phyloP scores from a whole-genome alignment of 2,113 vertebrate species.

The Lathamus discolor region DNA sequence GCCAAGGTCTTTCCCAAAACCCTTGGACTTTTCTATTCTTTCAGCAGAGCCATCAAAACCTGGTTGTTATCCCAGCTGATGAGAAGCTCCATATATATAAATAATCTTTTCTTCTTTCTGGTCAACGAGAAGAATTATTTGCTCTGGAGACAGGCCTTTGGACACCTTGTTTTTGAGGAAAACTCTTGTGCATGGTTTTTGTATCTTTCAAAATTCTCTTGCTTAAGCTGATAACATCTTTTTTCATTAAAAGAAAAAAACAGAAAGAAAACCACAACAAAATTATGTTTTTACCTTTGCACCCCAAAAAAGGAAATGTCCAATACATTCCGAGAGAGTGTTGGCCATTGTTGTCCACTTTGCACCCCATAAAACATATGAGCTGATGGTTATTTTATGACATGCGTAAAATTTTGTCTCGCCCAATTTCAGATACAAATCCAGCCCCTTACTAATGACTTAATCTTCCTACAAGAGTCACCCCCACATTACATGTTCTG shows the following conservation, averaged over 20 bases:
- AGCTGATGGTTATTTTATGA: background rate
- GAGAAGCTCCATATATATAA: background rate
- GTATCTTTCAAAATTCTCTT: background rate
- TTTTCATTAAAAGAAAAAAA: no score
- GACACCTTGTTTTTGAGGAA: background rate
- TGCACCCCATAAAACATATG: background rate
- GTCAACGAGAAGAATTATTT: background rate
- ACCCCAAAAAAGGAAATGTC: background rate
- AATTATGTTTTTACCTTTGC: background rate
- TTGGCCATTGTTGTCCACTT: background rate
- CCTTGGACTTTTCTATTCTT: background rate
- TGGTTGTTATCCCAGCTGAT: background rate
- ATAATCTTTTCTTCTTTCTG: background rate
- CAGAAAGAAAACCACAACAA: no score
- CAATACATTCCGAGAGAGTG: background rate
- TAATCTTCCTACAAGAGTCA: background rate
- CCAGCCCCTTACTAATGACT: background rate
- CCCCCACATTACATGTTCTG: background rate
- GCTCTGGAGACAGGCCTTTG: background rate
- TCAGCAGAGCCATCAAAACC: background rate
- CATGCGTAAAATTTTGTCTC: background rate
- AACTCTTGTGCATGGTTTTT: background rate
- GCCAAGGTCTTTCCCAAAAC: background rate
- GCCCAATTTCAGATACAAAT: background rate
- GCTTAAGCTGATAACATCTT: background rate